Evolutionary conservation across 2,888 invertebrate species (phyloP).

Genomic region (Lasioglossum oenotherae): DNA sequence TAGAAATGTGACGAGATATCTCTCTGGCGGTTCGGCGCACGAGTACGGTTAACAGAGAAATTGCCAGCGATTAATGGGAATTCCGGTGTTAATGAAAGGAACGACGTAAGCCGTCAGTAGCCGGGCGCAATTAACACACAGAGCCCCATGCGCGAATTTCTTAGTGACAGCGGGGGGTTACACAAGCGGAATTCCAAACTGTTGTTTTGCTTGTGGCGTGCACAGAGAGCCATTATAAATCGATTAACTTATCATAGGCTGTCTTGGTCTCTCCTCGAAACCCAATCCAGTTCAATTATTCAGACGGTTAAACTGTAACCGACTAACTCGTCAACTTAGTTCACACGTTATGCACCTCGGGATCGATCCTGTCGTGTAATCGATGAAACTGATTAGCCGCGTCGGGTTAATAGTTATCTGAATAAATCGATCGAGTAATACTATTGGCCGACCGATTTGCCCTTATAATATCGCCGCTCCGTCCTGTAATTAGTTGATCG

Average conservation of each 20-base stretch:
- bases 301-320: slow-evolving; percentile 41
- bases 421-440: slow-evolving; percentile 60
- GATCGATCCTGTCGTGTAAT: slow-evolving; percentile 42
- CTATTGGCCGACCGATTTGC: slow-evolving; percentile 43
- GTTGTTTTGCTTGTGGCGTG: not conserved
- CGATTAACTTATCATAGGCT: slow-evolving; percentile 51
- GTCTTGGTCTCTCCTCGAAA: slow-evolving; percentile 26
- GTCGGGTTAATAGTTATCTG: slow-evolving; percentile 52
- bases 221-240: slow-evolving; percentile 19
- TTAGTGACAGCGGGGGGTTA: slow-evolving; percentile 7
- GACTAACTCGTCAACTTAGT: slow-evolving; percentile 53
- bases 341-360: slow-evolving; percentile 31
- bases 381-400: slow-evolving; percentile 52
- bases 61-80: not conserved
- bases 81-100: slow-evolving; percentile 16
- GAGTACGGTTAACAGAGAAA: slow-evolving; percentile 4
- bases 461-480: slow-evolving; percentile 16
- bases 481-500: slow-evolving; percentile 48
- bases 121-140: slow-evolving; percentile 26
- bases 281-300: slow-evolving; percentile 50
- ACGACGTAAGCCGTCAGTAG: not conserved
- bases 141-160: slow-evolving; percentile 13
- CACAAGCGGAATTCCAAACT: slow-evolving; percentile 5
- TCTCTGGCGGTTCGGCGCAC: not conserved
- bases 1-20: not conserved